Base-by-base conservation (phyloP, 2,888 invertebrate species). In the Polyommatus icarus region DNA sequence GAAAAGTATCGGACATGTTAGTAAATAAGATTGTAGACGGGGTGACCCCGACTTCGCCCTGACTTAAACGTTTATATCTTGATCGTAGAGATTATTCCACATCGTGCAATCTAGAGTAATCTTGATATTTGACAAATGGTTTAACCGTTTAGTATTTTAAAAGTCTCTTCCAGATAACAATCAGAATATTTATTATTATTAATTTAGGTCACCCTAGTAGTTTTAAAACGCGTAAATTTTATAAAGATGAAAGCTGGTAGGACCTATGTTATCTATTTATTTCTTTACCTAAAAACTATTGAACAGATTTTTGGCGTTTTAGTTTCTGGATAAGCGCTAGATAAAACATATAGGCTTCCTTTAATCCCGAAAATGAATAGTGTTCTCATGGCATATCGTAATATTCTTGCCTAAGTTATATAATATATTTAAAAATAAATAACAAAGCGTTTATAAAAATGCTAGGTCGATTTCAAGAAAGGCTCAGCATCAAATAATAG, bases 11-110 rank as follows among this genome's bases (percentile, higher is more conserved):
- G 77, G 80, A 80, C 80, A 82, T 85, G 83, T 85, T 86, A 83
- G 85, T 85, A 87, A 88, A 88, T 87, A 87, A 86, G 81, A 78
- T 61, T 78, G n/a, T 75, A 79, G 76, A 77, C 79, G 67, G 78
- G 77, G 61, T 78, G 78, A 80, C 80, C 80, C 79, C 78, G 77
- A 75, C 50, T 36, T 77, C 71, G 36, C 40, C 5, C n/a, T 54
- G 77, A 71, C 32, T 54, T 32, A 67, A 77, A 76, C 50, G 24
- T 72, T 75, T 54, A 20, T 76, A 40, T 77, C 67, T 36, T 24
- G 18, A 72, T 78, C 76, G 18, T 67, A 32, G 18, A 67, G 29
- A 67, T 67, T 67, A 4, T 15, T 67, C 3, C 24, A 29, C 29
- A 29, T 67, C 67, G 29, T 67, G 29, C 20, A 67, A 29, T 67